Base-by-base conservation (phyloP, 2,888 invertebrate species). In the Ethmia dodecea region DNA sequence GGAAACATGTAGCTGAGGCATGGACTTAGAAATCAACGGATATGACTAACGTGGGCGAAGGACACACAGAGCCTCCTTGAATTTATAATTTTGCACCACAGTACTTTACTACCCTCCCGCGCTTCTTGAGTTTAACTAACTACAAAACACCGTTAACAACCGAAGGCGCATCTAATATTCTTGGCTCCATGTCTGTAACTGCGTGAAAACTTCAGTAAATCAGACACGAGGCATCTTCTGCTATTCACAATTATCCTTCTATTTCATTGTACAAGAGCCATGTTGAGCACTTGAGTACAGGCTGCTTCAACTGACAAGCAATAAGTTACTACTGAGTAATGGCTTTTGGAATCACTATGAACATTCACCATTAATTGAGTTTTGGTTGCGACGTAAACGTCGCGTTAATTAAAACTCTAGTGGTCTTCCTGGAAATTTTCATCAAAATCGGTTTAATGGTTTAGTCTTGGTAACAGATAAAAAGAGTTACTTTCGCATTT, bases 221-320 rank as follows among this genome's bases (percentile, higher is more conserved):
- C 59, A 55, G 54, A 49, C 43, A 33, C 47, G 26, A 38, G 30
- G 32, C 38, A 35, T 37, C 45, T 43, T 49, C 38, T 43, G 33
- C 40, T 38, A 37, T 49, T 38, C 41, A 36, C 47, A 50, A 56
- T 56, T 42, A 52, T 57, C 26, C n/a, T 26, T 26, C 26, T n/a
- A 57, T 60, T 49, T 40, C 42, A 48, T n/a, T n/a, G 39, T 42
- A 38, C 38, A 31, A 40, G 41, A 37, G 35, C 35, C 38, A 35
- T 38, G 40, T 33, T 24, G 31, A 35, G 33, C 15, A 35, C 34
- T 38, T 26, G 37, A 35, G 35, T n/a, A n/a, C n/a, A n/a, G n/a
- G n/a, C n/a, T n/a, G n/a, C n/a, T n/a, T n/a, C 43, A 46, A 45
- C 47, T 40, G 52, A 47, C 56, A 45, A 43, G 46, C 47, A 55